Base-by-base conservation (phyloP, 2,888 invertebrate genomes). In the Eupithecia subfuscata region DNA sequence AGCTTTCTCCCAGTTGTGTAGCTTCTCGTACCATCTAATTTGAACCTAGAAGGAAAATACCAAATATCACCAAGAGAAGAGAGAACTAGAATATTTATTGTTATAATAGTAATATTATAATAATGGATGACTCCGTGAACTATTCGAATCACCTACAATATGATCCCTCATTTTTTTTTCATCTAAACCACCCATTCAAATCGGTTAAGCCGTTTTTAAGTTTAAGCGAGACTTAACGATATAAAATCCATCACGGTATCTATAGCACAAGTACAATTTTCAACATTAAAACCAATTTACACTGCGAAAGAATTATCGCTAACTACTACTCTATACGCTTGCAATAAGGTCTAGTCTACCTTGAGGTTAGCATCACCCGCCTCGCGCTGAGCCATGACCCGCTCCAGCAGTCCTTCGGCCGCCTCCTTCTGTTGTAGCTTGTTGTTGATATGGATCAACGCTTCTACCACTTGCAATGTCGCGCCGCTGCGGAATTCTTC, bases 1-100 rank as follows among this genome's bases (percentile, higher is more conserved):
- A 0, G 99, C 99, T 87, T 98, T 98, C 84, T 99, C 99, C 99
- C 99, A 99, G 88, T 99, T 99, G 91, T 99, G 99, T 1, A 99
- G 95, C 91, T 99, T 99, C 89, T 99, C 99, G 90, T 99, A 99
- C 99, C 99, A 99, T 11, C 98, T 96, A 69, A 99, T 98, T 90
- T 94, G 94, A 8, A 94, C 94, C 76, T 76, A 63, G n/a, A 63
- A 68, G 43, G 34, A 63, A 14, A 22, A 70, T 70, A n/a, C n/a
- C n/a, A 14, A 37, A 18, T 45, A 48, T n/a, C 9, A 52, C n/a
- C 52, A 52, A n/a, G 16, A 45, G 16, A 45, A 6, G 52, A 48
- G 52, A 52, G 37, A 43, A 4, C 5, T 64, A 30, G 18, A 18
- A 30, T 22, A 12, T 56, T 1, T 4, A 22, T 11, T 56, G 56